Percentiles rank a stretch among this genome's conserved stretches.
These are phyloP conservation scores for Isaurus tuberculatus DNA, from an alignment of 92 coral and sea anemone genomes.

Conservation along the genomic window DNA sequence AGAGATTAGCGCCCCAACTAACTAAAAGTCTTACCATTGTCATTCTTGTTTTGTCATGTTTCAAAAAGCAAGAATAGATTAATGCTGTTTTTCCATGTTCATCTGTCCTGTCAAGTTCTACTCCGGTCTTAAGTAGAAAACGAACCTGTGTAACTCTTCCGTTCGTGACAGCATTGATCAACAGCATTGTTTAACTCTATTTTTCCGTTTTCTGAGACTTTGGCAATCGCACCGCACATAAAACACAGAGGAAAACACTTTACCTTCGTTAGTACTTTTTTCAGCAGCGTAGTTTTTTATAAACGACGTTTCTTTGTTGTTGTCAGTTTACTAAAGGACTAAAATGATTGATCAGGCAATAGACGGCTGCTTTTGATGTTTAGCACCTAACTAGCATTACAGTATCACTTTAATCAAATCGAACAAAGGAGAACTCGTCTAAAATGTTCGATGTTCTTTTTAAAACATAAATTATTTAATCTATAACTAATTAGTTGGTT, in stretches of 20 bases:
- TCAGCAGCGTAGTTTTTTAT: too few species aligned
- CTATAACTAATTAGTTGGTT: too few species aligned
- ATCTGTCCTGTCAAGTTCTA: conserved; percentile 70
- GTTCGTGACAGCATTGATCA: conserved; percentile 69
- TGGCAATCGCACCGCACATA: background rate
- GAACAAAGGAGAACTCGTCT: too few species aligned
- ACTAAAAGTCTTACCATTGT: conserved; percentile 64
- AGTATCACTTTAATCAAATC: too few species aligned
- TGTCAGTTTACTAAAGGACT: background rate
- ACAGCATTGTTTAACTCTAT: conserved; percentile 46
- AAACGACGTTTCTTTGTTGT: background rate
- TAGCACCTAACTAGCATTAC: too few species aligned
- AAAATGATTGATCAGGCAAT: conserved; percentile 4
- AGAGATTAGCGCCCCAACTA: conserved; percentile 61
- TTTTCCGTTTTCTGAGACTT: background rate
- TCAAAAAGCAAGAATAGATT: conserved; percentile 76
- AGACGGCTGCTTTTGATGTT: background rate
- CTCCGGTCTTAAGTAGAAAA: conserved; percentile 77
- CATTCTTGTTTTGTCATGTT: conserved; percentile 60
- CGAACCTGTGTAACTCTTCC: conserved; percentile 74
- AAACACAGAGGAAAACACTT: background rate
- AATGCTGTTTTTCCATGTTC: conserved; percentile 81
- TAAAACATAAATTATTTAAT: too few species aligned
- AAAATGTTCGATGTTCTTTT: too few species aligned
- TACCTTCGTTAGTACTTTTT: too few species aligned